Percentiles rank a stretch among this genome's conserved stretches.
These are phyloP conservation scores for Scomberomorus guttatus DNA, from an alignment of 2,797 vertebrate genomes.

Conservation along the genomic window DNA sequence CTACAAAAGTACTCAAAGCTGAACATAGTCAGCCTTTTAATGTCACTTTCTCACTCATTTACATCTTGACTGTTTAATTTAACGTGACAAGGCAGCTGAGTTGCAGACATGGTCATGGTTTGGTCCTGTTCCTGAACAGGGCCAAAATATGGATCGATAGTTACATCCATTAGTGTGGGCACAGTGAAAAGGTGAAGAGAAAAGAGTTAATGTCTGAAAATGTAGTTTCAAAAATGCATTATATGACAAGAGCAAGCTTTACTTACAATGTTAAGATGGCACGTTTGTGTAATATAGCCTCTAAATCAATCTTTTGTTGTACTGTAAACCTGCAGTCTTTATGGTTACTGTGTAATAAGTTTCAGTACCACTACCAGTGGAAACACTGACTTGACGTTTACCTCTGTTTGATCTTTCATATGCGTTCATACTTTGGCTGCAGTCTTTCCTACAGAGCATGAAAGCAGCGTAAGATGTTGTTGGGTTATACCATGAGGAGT, in stretches of 20 bases:
- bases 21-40: neutral
- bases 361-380: neutral
- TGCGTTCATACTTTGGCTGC: rapidly evolving
- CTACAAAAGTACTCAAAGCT: slow-evolving; percentile 24
- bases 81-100: neutral
- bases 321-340: neutral
- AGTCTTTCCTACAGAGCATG: slow-evolving; percentile 46
- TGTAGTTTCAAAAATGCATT: neutral
- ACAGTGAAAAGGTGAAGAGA: neutral
- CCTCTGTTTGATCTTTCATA: neutral
- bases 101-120: neutral
- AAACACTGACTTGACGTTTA: neutral
- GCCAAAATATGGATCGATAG: neutral
- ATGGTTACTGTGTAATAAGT: neutral
- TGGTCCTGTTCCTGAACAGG: neutral
- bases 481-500: slow-evolving; percentile 63
- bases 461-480: slow-evolving; percentile 62
- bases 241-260: neutral
- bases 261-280: neutral
- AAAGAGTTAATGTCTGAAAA: neutral
- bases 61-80: slow-evolving; percentile 13
- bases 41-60: slow-evolving; percentile 9
- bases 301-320: neutral
- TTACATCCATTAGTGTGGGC: neutral
- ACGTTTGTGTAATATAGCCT: neutral